These are phyloP conservation scores for Charina bottae DNA, from an alignment of 2,113 vertebrate genomes.

Conservation along the genomic window DNA sequence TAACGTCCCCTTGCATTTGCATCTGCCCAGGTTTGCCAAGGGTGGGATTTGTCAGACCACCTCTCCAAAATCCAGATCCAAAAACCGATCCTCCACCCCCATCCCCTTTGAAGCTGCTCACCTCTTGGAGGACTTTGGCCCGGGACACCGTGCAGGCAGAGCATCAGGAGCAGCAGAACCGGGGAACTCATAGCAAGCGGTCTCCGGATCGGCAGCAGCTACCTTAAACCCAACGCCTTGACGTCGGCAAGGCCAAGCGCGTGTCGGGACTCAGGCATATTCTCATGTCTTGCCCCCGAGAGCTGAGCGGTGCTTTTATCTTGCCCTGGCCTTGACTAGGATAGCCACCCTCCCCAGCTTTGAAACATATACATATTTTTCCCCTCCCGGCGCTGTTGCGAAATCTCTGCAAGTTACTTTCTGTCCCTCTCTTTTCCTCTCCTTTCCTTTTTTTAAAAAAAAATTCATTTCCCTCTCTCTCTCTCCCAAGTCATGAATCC, in stretches of 20 bases:
- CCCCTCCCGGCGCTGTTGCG: neutral
- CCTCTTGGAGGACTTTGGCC: conserved; percentile 64
- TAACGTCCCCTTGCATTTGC: neutral
- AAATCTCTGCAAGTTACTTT: conserved; percentile 12
- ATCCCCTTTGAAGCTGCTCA: conserved; percentile 55
- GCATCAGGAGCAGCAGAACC: conserved; percentile 47
- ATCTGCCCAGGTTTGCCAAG: neutral
- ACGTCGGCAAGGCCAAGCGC: conserved; percentile 33
- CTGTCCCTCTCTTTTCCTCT: neutral
- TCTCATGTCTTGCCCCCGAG: neutral
- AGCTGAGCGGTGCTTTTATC: neutral
- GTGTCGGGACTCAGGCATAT: neutral
- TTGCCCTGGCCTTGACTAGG: neutral
- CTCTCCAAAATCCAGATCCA: neutral
- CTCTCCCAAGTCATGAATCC: conserved; percentile 50
- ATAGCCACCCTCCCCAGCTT: neutral
- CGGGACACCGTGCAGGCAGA: conserved; percentile 62
- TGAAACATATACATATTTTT: rapidly evolving
- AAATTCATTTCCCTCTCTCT: neutral
- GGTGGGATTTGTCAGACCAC: neutral
- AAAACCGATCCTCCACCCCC: neutral
- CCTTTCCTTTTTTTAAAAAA: no score
- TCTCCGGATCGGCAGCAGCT: neutral
- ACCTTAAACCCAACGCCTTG: conserved; percentile 10
- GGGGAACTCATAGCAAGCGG: conserved; percentile 69